A percentile compares a stretch with the other conserved stretches of the same genome.
These are phyloP conservation scores for Catostylus mosaicus DNA, from an alignment of 30 jellyfish, hydroid and myxozoan species.

Conservation along the genomic window DNA sequence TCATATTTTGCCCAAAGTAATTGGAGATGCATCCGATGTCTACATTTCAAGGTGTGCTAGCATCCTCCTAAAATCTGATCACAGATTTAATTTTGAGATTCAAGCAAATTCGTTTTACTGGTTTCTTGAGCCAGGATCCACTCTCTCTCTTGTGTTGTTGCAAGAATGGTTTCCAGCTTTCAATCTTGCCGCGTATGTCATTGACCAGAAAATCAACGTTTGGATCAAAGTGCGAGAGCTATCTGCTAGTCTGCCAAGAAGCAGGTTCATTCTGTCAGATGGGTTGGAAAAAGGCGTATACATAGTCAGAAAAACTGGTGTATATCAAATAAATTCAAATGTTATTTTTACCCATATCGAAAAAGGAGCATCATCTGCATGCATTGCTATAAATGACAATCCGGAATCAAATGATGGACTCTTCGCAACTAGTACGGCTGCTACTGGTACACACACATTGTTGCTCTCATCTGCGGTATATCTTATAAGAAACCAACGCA, in stretches of 20 bases:
- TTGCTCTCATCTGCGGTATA: slow-evolving; percentile 28
- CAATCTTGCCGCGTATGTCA: slow-evolving; percentile 4
- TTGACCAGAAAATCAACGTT: background rate
- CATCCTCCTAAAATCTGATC: background rate
- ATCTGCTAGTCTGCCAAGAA: background rate
- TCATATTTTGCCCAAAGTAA: background rate
- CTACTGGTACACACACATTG: slow-evolving; percentile 32
- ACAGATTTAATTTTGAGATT: background rate
- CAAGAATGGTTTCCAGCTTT: slow-evolving; percentile 35
- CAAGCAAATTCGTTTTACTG: background rate
- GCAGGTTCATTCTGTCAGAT: background rate
- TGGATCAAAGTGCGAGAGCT: slow-evolving; percentile 31
- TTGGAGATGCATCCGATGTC: background rate
- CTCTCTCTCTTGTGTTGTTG: slow-evolving; percentile 13
- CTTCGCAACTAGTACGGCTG: slow-evolving; percentile 13
- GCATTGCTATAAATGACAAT: slow-evolving; percentile 34
- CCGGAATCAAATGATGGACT: slow-evolving; percentile 24
- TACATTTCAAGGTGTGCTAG: slow-evolving; percentile 6
- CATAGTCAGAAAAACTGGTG: slow-evolving; percentile 27
- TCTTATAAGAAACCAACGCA: slow-evolving; percentile 27
- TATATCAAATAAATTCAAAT: slow-evolving; percentile 44
- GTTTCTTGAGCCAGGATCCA: slow-evolving; percentile 17
- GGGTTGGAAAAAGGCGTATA: slow-evolving; percentile 30
- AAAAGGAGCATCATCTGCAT: slow-evolving; percentile 26
- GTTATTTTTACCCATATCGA: slow-evolving; percentile 23